A percentile compares a stretch with the other conserved stretches of the same genome.
Conservation (phyloP, 2,797 vertebrate genomes). For the Anisognathus igniventris region DNA sequence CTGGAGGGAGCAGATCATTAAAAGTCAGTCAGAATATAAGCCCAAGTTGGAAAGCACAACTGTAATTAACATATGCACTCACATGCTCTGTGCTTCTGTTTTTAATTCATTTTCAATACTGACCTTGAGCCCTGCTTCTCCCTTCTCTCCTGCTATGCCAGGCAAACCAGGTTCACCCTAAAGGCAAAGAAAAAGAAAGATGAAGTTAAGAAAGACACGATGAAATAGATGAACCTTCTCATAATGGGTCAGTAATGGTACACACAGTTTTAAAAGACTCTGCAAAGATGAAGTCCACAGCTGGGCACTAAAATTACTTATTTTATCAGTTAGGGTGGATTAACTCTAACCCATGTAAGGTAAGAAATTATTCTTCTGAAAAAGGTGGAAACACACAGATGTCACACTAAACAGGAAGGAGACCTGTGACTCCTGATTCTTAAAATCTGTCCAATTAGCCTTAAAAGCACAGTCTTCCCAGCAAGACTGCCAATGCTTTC, state of each 20-base stretch:
- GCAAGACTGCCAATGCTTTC: not conserved
- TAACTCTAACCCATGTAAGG: not conserved
- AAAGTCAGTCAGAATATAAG: not conserved
- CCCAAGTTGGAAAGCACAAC: not conserved
- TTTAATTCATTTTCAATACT: conserved; percentile 53
- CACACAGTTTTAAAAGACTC: not conserved
- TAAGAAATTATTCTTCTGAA: not conserved
- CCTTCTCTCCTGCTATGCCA: conserved; percentile 86
- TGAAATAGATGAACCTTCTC: not conserved
- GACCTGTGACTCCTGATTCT: not conserved
- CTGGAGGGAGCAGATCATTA: not conserved
- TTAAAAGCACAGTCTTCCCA: not conserved
- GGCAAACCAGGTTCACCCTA: conserved; percentile 89
- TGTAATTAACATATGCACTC: not conserved
- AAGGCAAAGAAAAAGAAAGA: not conserved
- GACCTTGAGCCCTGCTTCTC: conserved; percentile 88
- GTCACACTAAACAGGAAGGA: not conserved
- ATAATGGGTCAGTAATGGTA: not conserved
- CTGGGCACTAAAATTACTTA: not conserved
- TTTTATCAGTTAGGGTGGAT: not conserved
- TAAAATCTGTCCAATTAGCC: not conserved
- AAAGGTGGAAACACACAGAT: not conserved
- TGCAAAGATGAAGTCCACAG: not conserved
- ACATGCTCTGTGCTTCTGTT: not conserved
- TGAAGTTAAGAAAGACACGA: not conserved